Evolutionary conservation across 2,113 vertebrate species (phyloP), one percentile per base, ranked within the genome.

Genomic region (Psilopogon haemacephalus): DNA sequence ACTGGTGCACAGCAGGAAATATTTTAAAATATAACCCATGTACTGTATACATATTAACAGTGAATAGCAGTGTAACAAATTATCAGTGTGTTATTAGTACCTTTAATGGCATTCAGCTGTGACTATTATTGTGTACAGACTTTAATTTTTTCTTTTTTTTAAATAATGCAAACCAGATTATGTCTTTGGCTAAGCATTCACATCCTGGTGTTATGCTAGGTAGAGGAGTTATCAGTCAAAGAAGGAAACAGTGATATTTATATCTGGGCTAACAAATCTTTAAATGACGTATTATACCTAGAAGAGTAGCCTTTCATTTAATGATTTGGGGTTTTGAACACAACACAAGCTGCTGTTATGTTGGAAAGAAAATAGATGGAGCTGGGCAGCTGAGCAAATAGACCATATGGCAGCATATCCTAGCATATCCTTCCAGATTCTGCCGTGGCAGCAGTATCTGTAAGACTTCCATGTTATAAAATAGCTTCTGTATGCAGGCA

Each of bases 371-470:
- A 93, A 85, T 89, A 70, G 59, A 79, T 59, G 55, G 71, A 92
- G 30, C 63, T 92, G 81, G 78, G 52, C 68, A 94, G 73, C 94
- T 93, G 87, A 93, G 85, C 89, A 95, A 77, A 44, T 89, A 64
- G 65, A 77, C 84, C 85, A 93, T 93, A 93, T 96, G 95, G 90
- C 62, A 83, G 67, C 32, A 44, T 80, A 83, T 77, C 58, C 38
- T 77, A 64, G n/a, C 4, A 7, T 77, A 72, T 79, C 68, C 52
- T 88, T 91, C 32, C 69, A 80, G 74, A 71, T 88, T 92, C 78
- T 73, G 35, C 64, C 52, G 24, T 59, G 52, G 71, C 71, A 95
- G 81, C 81, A 74, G 62, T 72, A 94, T 42, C 78, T 85, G 50
- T 76, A 73, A 85, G 38, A 54, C 5, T 80, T 30, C 8, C 2